Percentiles rank a stretch among this genome's conserved stretches.
These are phyloP conservation scores for Gymnarchus niloticus DNA, from an alignment of 2,113 vertebrate species.

Conservation along the genomic window DNA sequence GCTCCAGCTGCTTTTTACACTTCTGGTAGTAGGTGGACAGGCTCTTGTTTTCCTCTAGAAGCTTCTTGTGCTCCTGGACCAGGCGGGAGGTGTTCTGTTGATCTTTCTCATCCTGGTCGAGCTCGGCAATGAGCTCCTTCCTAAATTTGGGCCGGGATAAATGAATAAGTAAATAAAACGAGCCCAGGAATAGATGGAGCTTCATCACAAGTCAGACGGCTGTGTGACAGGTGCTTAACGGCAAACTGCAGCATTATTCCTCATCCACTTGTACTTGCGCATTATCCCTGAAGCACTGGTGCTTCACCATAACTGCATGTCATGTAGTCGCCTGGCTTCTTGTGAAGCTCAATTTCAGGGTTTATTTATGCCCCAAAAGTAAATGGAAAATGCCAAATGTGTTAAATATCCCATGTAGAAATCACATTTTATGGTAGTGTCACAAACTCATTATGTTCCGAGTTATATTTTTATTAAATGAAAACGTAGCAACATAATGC, in stretches of 20 bases:
- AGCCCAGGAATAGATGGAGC: neutral
- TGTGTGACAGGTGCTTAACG: neutral
- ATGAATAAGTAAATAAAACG: neutral
- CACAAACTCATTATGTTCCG: no score
- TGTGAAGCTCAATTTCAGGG: neutral
- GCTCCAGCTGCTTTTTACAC: constrained; percentile 97
- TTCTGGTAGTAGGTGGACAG: constrained; percentile 97
- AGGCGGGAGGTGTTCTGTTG: constrained; percentile 98
- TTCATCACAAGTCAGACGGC: neutral
- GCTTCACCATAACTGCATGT: neutral
- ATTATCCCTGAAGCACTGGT: neutral
- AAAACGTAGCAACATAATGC: neutral
- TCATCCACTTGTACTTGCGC: neutral
- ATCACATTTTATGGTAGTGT: no score
- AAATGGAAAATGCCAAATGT: no score
- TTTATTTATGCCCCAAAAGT: neutral
- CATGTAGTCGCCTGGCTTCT: neutral
- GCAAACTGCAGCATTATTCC: neutral
- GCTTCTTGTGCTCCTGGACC: constrained; percentile 98
- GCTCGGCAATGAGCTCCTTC: constrained; percentile 93
- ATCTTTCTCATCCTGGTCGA: constrained; percentile 99
- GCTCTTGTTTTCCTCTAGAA: constrained; percentile 98
- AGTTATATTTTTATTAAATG: neutral
- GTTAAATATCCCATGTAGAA: neutral
- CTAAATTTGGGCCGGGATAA: constrained; percentile 46